These are phyloP conservation scores for Pseudomyrmex pallidus DNA, from an alignment of 1,140 invertebrate genomes.

Conservation along the genomic window DNA sequence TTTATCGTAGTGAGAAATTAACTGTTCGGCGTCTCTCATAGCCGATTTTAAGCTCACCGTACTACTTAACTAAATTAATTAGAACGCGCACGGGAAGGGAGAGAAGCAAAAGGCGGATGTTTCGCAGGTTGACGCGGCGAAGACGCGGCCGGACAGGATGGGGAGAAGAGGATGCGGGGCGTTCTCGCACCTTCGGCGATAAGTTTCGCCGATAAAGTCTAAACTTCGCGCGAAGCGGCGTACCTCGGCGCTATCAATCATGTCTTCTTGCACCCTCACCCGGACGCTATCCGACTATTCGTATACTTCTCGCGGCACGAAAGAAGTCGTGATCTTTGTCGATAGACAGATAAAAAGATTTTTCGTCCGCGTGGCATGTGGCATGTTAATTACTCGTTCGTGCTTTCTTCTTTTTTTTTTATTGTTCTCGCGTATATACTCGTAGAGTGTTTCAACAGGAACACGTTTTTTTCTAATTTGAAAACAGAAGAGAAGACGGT, in stretches of 20 bases:
- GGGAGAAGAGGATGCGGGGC: constrained; percentile 42
- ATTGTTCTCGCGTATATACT: neutral
- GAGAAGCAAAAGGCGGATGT: constrained; percentile 64
- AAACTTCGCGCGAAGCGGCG: constrained; percentile 65
- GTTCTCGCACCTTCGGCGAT: constrained; percentile 58
- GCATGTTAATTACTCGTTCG: constrained; percentile 10
- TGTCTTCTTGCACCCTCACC: constrained; percentile 41
- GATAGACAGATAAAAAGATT: constrained; percentile 30
- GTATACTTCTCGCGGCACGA: constrained; percentile 14
- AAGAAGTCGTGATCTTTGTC: constrained; percentile 19
- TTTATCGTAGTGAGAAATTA: constrained; percentile 42
- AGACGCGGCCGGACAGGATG: constrained; percentile 43
- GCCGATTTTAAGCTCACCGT: constrained; percentile 66
- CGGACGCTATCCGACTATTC: constrained; percentile 29
- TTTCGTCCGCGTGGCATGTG: neutral
- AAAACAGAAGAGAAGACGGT: too few relatives aligned
- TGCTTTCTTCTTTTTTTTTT: neutral
- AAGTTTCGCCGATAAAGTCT: constrained; percentile 76
- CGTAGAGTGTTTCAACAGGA: too few relatives aligned
- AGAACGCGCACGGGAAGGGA: constrained; percentile 16
- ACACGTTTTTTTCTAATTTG: too few relatives aligned
- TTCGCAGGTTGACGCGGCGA: constrained; percentile 54
- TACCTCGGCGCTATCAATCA: constrained; percentile 72
- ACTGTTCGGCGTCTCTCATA: constrained; percentile 18
- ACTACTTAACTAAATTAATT: constrained; percentile 79